phyloP scores from a whole-genome alignment of 2,888 invertebrate genomes.

The Leptopilina syphax region DNA sequence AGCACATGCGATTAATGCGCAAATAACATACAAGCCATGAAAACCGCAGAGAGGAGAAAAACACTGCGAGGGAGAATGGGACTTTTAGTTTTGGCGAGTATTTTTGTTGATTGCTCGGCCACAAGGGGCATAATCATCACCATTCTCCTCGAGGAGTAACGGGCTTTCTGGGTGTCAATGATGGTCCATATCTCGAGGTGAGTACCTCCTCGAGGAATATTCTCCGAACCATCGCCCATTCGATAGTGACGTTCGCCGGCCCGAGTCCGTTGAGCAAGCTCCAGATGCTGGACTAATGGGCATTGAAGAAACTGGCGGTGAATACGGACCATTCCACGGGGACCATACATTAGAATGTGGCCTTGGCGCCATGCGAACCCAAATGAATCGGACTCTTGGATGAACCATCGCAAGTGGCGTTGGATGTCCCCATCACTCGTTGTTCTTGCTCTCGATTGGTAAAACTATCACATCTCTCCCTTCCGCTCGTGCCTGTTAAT shows the following conservation, averaged over 20 bases:
- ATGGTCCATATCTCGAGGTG: slow-evolving; percentile 77
- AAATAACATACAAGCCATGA: slow-evolving; percentile 35
- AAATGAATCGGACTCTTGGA: slow-evolving; percentile 75
- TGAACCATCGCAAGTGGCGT: slow-evolving; percentile 70
- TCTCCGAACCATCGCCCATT: slow-evolving; percentile 81
- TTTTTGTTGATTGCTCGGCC: slow-evolving; percentile 71
- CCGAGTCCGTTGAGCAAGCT: slow-evolving; percentile 82
- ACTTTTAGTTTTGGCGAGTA: slow-evolving; percentile 76
- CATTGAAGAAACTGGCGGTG: slow-evolving; percentile 79
- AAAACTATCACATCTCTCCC: slow-evolving; percentile 91
- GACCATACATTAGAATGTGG: slow-evolving; percentile 77
- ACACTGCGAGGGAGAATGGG: slow-evolving; percentile 76
- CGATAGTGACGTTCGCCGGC: slow-evolving; percentile 84
- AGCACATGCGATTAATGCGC: slow-evolving; percentile 21
- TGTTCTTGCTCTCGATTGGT: slow-evolving; percentile 85
- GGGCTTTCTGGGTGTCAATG: slow-evolving; percentile 82
- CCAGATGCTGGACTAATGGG: slow-evolving; percentile 82
- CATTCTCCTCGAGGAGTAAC: slow-evolving; percentile 83
- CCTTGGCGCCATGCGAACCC: slow-evolving; percentile 75
- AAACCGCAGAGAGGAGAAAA: slow-evolving; percentile 27
- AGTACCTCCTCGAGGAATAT: slow-evolving; percentile 69
- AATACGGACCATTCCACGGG: slow-evolving; percentile 77
- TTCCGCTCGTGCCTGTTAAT: slow-evolving; percentile 76
- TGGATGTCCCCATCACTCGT: slow-evolving; percentile 80
- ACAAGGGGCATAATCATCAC: slow-evolving; percentile 78